phyloP scores from a whole-genome alignment of 2,888 invertebrate genomes.

The Tupiocoris notatus region DNA sequence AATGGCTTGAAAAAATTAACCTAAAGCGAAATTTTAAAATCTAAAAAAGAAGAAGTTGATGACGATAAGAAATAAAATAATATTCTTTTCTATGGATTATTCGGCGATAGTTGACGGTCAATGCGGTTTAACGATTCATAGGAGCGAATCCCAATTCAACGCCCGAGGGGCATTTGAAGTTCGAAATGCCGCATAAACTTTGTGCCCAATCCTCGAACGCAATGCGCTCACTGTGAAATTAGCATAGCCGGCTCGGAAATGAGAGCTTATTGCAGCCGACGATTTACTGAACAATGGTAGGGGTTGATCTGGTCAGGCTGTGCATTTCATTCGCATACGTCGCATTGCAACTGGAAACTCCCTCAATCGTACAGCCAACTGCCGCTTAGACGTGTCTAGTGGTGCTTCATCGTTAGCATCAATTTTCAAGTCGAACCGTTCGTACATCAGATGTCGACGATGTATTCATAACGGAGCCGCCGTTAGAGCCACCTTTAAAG shows the following conservation, averaged over 20 bases:
- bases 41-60: no score
- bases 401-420: not conserved
- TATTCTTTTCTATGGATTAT: no score
- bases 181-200: not conserved
- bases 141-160: no score
- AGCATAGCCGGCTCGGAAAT: conserved; percentile 6
- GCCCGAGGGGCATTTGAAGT: not conserved
- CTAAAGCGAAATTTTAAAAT: no score
- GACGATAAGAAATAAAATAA: no score
- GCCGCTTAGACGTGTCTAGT: not conserved
- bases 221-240: conserved; percentile 16
- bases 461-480: not conserved
- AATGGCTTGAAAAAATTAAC: no score
- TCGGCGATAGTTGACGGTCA: not conserved
- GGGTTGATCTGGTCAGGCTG: not conserved
- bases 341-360: not conserved
- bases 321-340: not conserved
- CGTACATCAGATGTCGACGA: not conserved
- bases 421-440: not conserved
- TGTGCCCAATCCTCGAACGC: not conserved
- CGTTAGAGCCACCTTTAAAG: not conserved
- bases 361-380: not conserved
- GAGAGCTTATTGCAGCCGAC: not conserved
- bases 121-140: no score
- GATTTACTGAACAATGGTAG: not conserved